These are phyloP conservation scores for Caenorhabditis imperialis DNA, from an alignment of 2,888 invertebrate genomes.

Conservation along the genomic window DNA sequence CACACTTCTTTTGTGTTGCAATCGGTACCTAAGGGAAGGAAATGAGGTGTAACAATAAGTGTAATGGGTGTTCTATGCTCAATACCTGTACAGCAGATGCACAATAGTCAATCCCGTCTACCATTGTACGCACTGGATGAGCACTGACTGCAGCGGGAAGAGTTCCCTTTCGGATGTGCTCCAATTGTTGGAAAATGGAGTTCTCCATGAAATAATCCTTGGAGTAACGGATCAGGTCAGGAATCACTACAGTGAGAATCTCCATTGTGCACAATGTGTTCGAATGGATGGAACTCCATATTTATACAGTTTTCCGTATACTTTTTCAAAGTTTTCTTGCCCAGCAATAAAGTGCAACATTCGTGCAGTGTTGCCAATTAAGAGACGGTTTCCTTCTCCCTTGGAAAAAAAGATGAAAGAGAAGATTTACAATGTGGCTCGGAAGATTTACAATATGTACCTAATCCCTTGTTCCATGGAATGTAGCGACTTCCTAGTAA, in stretches of 20 bases:
- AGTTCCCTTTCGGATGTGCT: constrained; percentile 45
- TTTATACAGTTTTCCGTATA: no score
- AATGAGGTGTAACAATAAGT: constrained; percentile 13
- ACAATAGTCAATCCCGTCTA: constrained; percentile 51
- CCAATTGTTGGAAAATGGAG: constrained; percentile 47
- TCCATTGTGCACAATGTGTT: constrained; percentile 28
- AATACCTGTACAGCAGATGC: constrained; percentile 44
- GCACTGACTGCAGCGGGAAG: constrained; percentile 42
- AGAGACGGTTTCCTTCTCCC: no score
- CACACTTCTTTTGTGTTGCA: constrained; percentile 43
- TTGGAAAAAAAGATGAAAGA: no score
- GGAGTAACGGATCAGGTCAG: constrained; percentile 44
- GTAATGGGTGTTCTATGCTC: neutral
- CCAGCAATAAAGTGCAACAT: neutral
- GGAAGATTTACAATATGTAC: no score
- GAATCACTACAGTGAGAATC: constrained; percentile 54
- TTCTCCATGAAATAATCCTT: constrained; percentile 45
- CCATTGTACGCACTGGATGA: constrained; percentile 51
- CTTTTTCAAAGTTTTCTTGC: no score
- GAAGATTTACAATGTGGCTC: no score
- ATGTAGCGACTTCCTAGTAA: no score
- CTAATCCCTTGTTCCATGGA: neutral
- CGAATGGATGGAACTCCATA: neutral
- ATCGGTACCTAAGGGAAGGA: constrained; percentile 30
- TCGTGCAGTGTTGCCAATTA: neutral